Evolutionary conservation across 1,140 invertebrate genomes (phyloP).

Genomic region (Drosophila orosa): DNA sequence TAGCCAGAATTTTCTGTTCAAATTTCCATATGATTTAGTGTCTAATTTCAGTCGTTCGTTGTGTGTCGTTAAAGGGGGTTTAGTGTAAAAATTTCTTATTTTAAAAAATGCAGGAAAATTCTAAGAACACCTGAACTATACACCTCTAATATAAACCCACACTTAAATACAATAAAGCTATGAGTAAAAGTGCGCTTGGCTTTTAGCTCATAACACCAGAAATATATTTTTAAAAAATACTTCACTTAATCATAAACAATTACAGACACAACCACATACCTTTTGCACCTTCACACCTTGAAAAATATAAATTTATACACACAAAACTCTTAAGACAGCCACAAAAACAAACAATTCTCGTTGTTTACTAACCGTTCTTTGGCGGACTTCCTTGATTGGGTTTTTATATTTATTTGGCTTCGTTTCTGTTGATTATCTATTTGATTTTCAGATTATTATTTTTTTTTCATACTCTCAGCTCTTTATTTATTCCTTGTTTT

Average conservation of each 20-base stretch:
- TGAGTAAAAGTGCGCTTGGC: background rate
- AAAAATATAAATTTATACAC: background rate
- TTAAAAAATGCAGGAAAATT: no score
- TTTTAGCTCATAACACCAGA: background rate
- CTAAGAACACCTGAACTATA: no score
- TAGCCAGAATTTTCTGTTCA: no score
- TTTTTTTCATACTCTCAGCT: background rate
- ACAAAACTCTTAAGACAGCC: background rate
- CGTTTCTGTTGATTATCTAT: slow-evolving; percentile 11
- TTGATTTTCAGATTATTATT: slow-evolving; percentile 3
- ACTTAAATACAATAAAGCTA: no score
- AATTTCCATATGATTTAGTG: no score
- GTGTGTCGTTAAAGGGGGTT: no score
- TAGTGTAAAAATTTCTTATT: no score
- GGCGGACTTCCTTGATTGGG: slow-evolving; percentile 6
- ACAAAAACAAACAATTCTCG: slow-evolving; percentile 16
- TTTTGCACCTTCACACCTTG: background rate
- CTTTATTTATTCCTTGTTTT: slow-evolving; percentile 14
- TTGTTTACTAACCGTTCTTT: slow-evolving; percentile 45
- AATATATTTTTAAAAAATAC: background rate
- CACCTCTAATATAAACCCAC: no score
- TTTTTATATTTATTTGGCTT: slow-evolving; percentile 2
- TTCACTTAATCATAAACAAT: background rate
- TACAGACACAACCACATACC: background rate
- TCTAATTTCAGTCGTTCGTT: no score